These are phyloP conservation scores for Myiothlypis chrysogaster DNA, from an alignment of 2,797 vertebrate species.

Conservation along the genomic window DNA sequence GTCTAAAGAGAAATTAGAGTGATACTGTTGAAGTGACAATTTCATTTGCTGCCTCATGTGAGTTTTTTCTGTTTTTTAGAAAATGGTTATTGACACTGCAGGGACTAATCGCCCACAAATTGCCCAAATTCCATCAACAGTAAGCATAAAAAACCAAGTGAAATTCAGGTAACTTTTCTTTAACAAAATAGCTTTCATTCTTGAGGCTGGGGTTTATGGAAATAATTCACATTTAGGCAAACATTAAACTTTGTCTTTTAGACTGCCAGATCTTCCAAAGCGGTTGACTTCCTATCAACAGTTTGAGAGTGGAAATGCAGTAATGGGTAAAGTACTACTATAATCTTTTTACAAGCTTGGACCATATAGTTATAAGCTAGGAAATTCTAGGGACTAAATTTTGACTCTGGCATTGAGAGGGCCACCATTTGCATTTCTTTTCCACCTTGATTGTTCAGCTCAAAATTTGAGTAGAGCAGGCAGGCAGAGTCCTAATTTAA, in stretches of 20 bases:
- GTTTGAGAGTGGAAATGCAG: constrained; percentile 48
- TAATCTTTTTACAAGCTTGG: neutral
- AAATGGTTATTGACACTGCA: constrained; percentile 9
- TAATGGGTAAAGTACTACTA: constrained; percentile 43
- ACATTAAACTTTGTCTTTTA: constrained; percentile 58
- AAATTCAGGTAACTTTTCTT: constrained; percentile 75
- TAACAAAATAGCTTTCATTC: constrained; percentile 34
- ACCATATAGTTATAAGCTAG: neutral
- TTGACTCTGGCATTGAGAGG: neutral
- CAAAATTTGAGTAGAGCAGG: neutral
- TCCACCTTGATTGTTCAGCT: neutral
- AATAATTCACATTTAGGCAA: neutral
- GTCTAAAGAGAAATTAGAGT: neutral
- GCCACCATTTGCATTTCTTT: neutral
- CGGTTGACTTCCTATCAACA: constrained; percentile 27
- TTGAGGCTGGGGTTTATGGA: neutral
- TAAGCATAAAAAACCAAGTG: constrained; percentile 50
- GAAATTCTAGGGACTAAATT: neutral
- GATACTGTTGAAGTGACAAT: neutral
- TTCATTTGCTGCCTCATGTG: neutral
- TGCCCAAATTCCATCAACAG: constrained; percentile 6
- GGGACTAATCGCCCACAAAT: constrained; percentile 15
- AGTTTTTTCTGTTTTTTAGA: constrained; percentile 63
- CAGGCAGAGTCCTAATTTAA: neutral
- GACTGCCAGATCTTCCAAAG: constrained; percentile 60